phyloP scores from a whole-genome alignment of 2,797 vertebrate species.

The Megaceryle alcyon region DNA sequence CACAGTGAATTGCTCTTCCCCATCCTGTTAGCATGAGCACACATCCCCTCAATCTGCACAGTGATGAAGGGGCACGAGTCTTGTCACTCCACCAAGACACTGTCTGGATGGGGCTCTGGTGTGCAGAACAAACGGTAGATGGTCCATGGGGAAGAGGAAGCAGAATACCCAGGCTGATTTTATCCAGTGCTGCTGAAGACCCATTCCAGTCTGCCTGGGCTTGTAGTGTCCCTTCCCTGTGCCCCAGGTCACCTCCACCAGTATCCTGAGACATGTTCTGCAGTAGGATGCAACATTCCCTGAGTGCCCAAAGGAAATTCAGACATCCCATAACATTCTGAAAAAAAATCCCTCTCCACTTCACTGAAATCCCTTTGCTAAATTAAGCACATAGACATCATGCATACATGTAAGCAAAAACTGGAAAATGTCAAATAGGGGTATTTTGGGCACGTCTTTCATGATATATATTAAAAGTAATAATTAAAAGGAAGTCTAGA shows the following conservation, averaged over 20 bases:
- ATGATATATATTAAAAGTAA: neutral
- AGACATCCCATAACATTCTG: neutral
- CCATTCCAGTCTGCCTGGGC: neutral
- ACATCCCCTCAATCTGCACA: neutral
- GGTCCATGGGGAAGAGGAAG: neutral
- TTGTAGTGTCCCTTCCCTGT: neutral
- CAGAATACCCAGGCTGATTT: neutral
- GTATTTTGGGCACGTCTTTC: neutral
- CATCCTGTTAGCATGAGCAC: neutral
- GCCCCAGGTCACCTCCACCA: neutral
- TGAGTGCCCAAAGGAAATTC: neutral
- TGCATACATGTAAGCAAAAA: neutral
- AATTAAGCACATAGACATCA: neutral
- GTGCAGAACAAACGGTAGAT: neutral
- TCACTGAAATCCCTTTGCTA: neutral
- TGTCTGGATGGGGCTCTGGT: neutral
- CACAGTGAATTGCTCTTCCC: conserved; percentile 41
- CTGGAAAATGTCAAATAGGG: neutral
- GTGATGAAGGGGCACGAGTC: neutral
- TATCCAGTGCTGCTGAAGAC: neutral
- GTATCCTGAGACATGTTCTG: neutral
- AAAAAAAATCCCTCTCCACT: neutral
- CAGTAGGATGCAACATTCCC: neutral
- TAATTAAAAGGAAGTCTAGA: neutral
- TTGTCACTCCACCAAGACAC: neutral